Conservation (phyloP, 2,113 vertebrate genomes). For the Dermatemys mawii region DNA sequence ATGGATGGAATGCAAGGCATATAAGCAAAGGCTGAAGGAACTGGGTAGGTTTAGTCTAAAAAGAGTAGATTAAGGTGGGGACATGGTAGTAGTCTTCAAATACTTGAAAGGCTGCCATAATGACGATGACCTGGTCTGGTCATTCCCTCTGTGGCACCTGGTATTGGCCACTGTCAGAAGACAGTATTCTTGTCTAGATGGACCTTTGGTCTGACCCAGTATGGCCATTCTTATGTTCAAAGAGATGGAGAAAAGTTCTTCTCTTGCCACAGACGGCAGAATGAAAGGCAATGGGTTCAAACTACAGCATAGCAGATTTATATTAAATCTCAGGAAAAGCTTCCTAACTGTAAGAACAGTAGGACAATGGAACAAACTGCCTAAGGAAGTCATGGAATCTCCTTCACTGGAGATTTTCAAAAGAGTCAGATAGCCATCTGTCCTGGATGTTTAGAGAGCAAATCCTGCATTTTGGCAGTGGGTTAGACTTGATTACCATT, state of each 20-base stretch:
- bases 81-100: not conserved
- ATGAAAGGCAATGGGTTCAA: not conserved
- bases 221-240: no score
- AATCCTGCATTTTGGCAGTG: not conserved
- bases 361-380: not conserved
- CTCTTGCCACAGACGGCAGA: not conserved
- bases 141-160: no score
- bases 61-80: not conserved
- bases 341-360: not conserved
- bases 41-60: not conserved
- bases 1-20: not conserved
- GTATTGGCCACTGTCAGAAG: no score
- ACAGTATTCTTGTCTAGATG: no score
- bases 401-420: not conserved
- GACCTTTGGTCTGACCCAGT: no score
- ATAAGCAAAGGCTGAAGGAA: not conserved
- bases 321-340: not conserved
- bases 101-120: not conserved
- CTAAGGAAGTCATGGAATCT: not conserved
- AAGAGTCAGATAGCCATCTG: not conserved
- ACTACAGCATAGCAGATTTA: not conserved
- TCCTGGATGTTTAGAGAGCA: not conserved
- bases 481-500: not conserved
- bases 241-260: no score
- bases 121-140: no score